These are phyloP conservation scores for Platichthys flesus DNA, from an alignment of 2,113 vertebrate species.

Conservation along the genomic window DNA sequence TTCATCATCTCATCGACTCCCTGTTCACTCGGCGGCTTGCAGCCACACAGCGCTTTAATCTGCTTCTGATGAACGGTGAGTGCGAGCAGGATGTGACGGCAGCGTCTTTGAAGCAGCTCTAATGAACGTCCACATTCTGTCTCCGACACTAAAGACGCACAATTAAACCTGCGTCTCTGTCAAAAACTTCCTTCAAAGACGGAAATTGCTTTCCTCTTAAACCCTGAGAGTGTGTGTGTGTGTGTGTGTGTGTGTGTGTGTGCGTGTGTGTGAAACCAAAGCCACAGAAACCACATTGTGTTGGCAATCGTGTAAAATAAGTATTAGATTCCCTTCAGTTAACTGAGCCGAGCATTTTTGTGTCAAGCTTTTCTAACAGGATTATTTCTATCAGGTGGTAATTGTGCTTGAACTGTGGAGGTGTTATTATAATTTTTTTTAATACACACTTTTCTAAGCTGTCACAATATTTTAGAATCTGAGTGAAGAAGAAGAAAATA, in stretches of 20 bases:
- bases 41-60: too few species aligned
- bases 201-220: conserved; percentile 25
- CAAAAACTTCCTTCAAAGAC: conserved; percentile 18
- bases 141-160: conserved; percentile 8
- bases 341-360: background rate
- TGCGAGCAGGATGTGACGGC: background rate
- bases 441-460: background rate
- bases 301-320: background rate
- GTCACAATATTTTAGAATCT: background rate
- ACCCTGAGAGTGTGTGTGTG: background rate
- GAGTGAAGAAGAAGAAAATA: too few species aligned
- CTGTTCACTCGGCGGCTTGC: too few species aligned
- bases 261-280: conserved; percentile 9
- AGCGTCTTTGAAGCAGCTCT: conserved; percentile 38
- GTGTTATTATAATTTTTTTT: background rate
- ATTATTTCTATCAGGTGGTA: background rate
- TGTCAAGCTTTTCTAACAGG: background rate
- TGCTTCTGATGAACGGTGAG: background rate
- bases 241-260: conserved; percentile 1
- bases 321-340: background rate
- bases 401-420: background rate
- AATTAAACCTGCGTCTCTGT: conserved; percentile 36
- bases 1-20: too few species aligned
- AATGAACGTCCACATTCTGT: conserved; percentile 39
- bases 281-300: background rate